Base-by-base conservation (phyloP, 2,888 invertebrate species). In the Xylophagus ater region DNA sequence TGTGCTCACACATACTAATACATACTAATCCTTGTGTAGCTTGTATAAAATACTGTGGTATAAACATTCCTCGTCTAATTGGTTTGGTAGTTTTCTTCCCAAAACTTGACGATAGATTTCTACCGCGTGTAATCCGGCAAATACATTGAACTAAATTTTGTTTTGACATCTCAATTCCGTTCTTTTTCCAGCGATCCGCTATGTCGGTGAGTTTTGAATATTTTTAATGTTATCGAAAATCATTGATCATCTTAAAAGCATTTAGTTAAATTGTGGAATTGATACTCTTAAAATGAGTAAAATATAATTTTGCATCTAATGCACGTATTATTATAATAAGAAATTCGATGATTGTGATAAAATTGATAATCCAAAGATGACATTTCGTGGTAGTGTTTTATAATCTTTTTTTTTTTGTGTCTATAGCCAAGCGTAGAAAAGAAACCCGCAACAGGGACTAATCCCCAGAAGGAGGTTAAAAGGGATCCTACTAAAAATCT, bases 401-500 rank as follows among this genome's bases (percentile, higher is more conserved):
- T 30, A 21, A 15, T 7, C n/a, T n/a, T 10, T 10, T 24, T 6
- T 21, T 26, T 15, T 35, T 24, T 33, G 17, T 36, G 17, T 38
- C 31, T 42, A 48, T 52, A 74, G 74, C 75, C 76, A 65, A 65
- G 64, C 62, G 57, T 66, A 59, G 60, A 59, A 64, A 67, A 66
- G 63, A 67, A 65, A 65, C 68, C 68, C 57, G 52, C 65, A 61
- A 71, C 68, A 55, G 70, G 69, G 55, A 70, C 70, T 54, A 53
- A 49, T 14, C 68, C 69, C 57, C 68, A 70, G 34, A 77, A 74
- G 60, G 71, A 66, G 52, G 71, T 73, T 40, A n/a, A n/a, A n/a
- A n/a, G n/a, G n/a, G n/a, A n/a, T n/a, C n/a, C n/a, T n/a, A n/a
- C n/a, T n/a, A n/a, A n/a, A n/a, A n/a, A n/a, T n/a, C n/a, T n/a